phyloP scores from a whole-genome alignment of 2,797 vertebrate species.

The Zalophus californianus region DNA sequence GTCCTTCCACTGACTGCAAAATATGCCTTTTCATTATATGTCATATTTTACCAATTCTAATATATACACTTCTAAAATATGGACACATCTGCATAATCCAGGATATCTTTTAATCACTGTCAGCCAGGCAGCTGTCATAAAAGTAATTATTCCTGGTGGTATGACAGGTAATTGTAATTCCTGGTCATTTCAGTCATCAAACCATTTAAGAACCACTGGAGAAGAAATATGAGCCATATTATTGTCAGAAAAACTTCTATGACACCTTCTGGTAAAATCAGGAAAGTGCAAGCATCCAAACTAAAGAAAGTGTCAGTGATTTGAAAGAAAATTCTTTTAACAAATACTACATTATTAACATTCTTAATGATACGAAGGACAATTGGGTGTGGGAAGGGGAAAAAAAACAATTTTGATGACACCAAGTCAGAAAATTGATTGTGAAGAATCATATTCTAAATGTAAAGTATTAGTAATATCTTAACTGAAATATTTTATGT shows the following conservation, averaged over 20 bases:
- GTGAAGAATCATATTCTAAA: slow-evolving; percentile 20
- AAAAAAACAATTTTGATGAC: not conserved
- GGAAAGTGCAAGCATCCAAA: slow-evolving; percentile 1
- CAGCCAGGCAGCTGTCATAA: not conserved
- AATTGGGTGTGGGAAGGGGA: not conserved
- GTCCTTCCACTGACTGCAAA: not conserved
- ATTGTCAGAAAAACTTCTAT: not conserved
- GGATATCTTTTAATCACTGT: not conserved
- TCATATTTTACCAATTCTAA: not conserved
- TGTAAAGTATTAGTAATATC: not conserved
- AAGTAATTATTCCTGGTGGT: not conserved
- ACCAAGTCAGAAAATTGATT: not conserved
- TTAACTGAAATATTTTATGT: slow-evolving; percentile 7
- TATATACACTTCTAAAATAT: not conserved
- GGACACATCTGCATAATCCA: not conserved
- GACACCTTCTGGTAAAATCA: slow-evolving; percentile 58
- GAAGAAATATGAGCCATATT: not conserved
- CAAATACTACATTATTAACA: not conserved
- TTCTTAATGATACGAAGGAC: not conserved
- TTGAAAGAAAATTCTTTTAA: not conserved
- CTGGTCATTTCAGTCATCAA: not conserved
- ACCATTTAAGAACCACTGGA: not conserved
- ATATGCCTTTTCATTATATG: not conserved
- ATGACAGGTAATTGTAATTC: not conserved
- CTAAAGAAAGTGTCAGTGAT: not conserved